Evolutionary conservation across 1,140 invertebrate species (phyloP), one percentile per base, ranked within the genome.

Genomic region (Aphaenogaster rudis): DNA sequence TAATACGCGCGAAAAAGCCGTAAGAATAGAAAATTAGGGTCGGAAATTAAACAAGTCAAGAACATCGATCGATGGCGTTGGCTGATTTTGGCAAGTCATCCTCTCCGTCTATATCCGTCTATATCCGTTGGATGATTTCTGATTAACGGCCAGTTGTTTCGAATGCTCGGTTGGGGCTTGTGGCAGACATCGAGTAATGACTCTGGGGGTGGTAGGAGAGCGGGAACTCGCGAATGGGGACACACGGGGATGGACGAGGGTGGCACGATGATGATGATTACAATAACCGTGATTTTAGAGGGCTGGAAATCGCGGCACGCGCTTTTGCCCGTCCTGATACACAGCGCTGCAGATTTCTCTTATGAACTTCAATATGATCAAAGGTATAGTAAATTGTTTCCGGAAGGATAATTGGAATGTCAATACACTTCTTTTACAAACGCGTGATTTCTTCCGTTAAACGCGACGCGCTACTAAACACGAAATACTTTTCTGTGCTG

Each of bases 121-220:
- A 85, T 82, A 88, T 84, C 85, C 90, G 90, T 88, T 86, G 86
- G 88, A 95, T 95, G 95, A 95, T 95, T 95, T 95, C 95, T 95
- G 95, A 95, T 95, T 95, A 95, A 95, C 94, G 93, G 93, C 91
- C 92, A 95, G 94, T 95, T 95, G 94, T 95, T 95, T 95, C 92
- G 91, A 91, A 93, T 93, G 93, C 92, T 92, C 90, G 93, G 91
- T 89, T 92, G 93, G 92, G 93, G 93, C 92, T 93, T 92, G 91
- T 84, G 93, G 93, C 93, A 94, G 94, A 95, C 94, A 93, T 95
- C 94, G 95, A 95, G 94, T 95, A 95, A 95, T 95, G 94, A 95
- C 94, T 95, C 93, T 94, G 94, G 94, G 93, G 94, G 94, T 90
- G 92, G 91, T 90, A 88, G 92, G 92, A 92, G 88, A 86, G 66